A percentile compares a stretch with the other conserved stretches of the same genome.
Conservation (phyloP, 2,113 vertebrate species). For the Caranx melampygus region DNA sequence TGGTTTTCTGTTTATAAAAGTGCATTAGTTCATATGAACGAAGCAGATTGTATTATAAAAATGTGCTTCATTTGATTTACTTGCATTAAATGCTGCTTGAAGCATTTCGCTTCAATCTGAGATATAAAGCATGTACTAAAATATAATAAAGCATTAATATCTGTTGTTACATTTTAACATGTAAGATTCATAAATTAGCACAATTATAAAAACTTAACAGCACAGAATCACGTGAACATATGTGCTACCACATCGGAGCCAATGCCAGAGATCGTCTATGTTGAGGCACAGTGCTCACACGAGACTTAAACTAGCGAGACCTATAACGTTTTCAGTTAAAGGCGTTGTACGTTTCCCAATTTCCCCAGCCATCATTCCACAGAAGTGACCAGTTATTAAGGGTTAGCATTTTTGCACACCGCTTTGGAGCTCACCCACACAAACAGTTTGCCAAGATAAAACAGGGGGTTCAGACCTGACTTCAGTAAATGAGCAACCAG, state of each 20-base stretch:
- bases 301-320: neutral
- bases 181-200: neutral
- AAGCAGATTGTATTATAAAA: neutral
- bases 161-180: neutral
- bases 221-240: slow-evolving; percentile 49
- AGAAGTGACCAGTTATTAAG: too few relatives aligned
- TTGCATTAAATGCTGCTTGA: neutral
- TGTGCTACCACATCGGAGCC: neutral
- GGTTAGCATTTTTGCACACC: too few relatives aligned
- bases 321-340: neutral
- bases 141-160: rapidly evolving
- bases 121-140: neutral
- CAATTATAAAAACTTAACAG: slow-evolving; percentile 8
- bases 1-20: neutral
- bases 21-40: neutral
- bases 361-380: too few relatives aligned
- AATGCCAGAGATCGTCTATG: slow-evolving; percentile 60
- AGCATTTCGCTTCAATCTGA: rapidly evolving
- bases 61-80: neutral
- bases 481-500: too few relatives aligned
- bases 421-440: too few relatives aligned
- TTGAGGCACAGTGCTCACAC: neutral
- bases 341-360: too few relatives aligned
- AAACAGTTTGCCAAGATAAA: too few relatives aligned
- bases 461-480: neutral